Conservation (phyloP, 2,113 vertebrate species). For the Pachypanchax playfairii region DNA sequence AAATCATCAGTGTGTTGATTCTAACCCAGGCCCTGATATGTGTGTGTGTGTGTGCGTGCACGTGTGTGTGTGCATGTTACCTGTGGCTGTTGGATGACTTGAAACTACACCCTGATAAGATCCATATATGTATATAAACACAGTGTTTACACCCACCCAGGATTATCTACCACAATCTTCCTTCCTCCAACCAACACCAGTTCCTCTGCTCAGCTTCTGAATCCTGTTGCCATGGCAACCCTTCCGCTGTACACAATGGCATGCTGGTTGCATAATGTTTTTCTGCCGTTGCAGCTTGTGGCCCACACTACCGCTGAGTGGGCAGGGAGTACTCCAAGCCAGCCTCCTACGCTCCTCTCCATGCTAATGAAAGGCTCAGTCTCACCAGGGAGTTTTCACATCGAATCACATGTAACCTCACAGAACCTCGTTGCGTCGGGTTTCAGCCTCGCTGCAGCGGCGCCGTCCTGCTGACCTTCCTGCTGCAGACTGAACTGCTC, state of each 20-base stretch:
- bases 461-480: not conserved
- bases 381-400: conserved; percentile 46
- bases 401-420: conserved; percentile 31
- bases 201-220: conserved; percentile 51
- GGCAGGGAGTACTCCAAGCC: conserved; percentile 63
- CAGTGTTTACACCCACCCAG: conserved; percentile 37
- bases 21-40: no score
- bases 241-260: conserved; percentile 70
- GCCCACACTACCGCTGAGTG: conserved; percentile 73
- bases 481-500: not conserved
- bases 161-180: conserved; percentile 54
- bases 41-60: no score
- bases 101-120: conserved; percentile 22
- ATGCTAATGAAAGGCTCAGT: conserved; percentile 71
- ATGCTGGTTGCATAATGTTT: conserved; percentile 75
- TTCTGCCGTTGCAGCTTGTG: conserved; percentile 64
- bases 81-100: conserved; percentile 1
- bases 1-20: no score
- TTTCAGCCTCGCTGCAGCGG: not conserved
- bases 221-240: conserved; percentile 78
- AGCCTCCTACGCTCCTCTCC: conserved; percentile 71
- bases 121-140: conserved; percentile 4
- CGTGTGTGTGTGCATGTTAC: no score
- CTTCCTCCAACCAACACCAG: conserved; percentile 42
- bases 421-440: not conserved